Conservation (phyloP, 2,888 invertebrate species). For the Philereme transversata region DNA sequence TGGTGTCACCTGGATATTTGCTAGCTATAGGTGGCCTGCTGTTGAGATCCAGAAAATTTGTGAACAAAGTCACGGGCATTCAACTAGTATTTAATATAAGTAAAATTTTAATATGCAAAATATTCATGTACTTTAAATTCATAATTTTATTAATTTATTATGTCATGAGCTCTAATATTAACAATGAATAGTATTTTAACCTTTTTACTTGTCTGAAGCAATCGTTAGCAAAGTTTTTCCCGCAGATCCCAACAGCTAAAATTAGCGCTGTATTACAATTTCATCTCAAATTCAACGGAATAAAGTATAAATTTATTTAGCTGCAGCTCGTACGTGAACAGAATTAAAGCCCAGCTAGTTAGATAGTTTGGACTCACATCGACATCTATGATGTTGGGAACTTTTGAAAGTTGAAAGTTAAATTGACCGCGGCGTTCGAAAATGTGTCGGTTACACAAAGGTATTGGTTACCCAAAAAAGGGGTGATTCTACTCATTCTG, state of each 20-base stretch:
- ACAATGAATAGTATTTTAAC: too few relatives aligned
- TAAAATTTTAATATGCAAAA: too few relatives aligned
- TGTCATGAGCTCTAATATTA: too few relatives aligned
- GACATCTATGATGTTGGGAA: constrained; percentile 18
- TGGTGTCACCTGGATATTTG: too few relatives aligned
- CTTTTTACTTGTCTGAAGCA: not conserved
- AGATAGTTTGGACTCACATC: constrained; percentile 22
- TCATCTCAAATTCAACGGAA: constrained; percentile 16
- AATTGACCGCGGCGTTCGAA: constrained; percentile 23
- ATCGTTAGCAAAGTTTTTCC: constrained; percentile 7
- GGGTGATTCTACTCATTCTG: too few relatives aligned
- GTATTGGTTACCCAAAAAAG: too few relatives aligned
- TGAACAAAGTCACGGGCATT: too few relatives aligned
- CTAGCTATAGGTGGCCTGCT: too few relatives aligned
- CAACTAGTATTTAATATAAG: too few relatives aligned
- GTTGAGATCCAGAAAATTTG: too few relatives aligned
- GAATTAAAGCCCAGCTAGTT: constrained; percentile 16
- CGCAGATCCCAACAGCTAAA: constrained; percentile 4
- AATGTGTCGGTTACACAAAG: constrained; percentile 4
- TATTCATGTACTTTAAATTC: too few relatives aligned
- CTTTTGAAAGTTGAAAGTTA: constrained; percentile 21
- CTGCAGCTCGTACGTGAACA: constrained; percentile 25
- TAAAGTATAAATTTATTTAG: constrained; percentile 31
- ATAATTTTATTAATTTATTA: too few relatives aligned
- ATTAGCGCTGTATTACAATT: constrained; percentile 15